phyloP scores from a whole-genome alignment of 2,888 invertebrate genomes.

The Pogonocherus hispidulus region DNA sequence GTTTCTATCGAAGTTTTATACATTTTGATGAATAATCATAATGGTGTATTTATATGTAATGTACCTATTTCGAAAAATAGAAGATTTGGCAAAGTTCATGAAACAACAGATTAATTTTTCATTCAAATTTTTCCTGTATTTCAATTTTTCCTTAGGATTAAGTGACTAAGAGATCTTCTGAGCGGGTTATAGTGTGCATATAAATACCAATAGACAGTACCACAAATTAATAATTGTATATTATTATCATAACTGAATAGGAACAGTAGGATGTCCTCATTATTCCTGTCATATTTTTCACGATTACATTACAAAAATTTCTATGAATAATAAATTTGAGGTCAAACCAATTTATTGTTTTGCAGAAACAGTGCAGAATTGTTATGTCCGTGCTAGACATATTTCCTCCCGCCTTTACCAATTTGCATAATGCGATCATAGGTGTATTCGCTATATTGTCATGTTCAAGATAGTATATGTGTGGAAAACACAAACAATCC shows the following conservation, averaged over 20 bases:
- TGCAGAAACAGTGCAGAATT: neutral
- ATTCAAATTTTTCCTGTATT: too few species aligned
- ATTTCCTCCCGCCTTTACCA: conserved; percentile 5
- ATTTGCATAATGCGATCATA: conserved; percentile 16
- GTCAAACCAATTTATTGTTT: conserved; percentile 25
- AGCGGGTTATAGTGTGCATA: too few species aligned
- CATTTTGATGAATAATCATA: too few species aligned
- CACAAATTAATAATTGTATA: neutral
- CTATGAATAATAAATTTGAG: conserved; percentile 8
- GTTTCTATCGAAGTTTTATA: too few species aligned
- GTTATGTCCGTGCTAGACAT: neutral
- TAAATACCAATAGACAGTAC: neutral
- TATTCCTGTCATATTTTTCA: neutral
- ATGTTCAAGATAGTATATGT: neutral
- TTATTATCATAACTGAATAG: neutral
- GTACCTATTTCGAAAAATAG: too few species aligned
- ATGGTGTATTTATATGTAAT: too few species aligned
- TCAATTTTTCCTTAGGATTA: too few species aligned
- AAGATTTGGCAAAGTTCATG: too few species aligned
- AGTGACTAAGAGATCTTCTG: too few species aligned
- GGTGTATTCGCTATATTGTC: conserved; percentile 1
- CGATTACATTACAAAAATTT: conserved; percentile 12
- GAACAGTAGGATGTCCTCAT: conserved; percentile 1
- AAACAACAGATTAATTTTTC: too few species aligned
- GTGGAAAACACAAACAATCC: neutral